Evolutionary conservation across 2,888 invertebrate genomes (phyloP).

Genomic region (Sminthurinus aureus): DNA sequence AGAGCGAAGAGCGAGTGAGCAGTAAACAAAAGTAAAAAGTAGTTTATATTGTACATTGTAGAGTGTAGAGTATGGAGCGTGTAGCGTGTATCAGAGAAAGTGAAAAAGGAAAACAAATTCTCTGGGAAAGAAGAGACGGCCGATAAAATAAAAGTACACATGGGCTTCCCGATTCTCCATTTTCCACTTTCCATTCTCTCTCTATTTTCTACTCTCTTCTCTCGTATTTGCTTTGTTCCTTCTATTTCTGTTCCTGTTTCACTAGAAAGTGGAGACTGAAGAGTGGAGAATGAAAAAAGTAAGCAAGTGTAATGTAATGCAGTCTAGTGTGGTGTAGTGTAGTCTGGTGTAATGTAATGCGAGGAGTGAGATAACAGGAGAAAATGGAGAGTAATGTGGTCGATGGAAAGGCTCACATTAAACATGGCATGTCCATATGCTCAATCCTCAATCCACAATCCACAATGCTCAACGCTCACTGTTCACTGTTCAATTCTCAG

Average conservation of each 20-base stretch:
- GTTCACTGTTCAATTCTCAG: too few species aligned
- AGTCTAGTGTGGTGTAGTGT: too few species aligned
- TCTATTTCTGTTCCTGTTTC: not conserved
- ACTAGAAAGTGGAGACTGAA: not conserved
- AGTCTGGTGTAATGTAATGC: not conserved
- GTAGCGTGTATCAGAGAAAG: not conserved
- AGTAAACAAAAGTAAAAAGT: not conserved
- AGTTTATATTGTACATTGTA: not conserved
- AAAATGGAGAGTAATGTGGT: constrained; percentile 22
- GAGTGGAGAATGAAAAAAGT: not conserved
- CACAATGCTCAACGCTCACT: too few species aligned
- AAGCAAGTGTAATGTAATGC: not conserved
- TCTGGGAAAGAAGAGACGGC: not conserved
- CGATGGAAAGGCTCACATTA: constrained; percentile 14
- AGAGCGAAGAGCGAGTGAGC: not conserved
- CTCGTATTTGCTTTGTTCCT: not conserved
- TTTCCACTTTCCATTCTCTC: too few species aligned
- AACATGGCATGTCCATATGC: constrained; percentile 3
- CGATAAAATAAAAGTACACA: not conserved
- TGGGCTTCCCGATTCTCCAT: too few species aligned
- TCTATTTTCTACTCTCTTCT: not conserved
- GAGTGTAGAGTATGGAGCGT: not conserved
- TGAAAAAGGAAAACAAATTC: not conserved
- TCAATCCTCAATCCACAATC: not conserved
- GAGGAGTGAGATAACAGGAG: constrained; percentile 12